Evolutionary conservation across 1,140 invertebrate species (phyloP), one percentile per base, ranked within the genome.

Genomic region (Drosophila trapezifrons): DNA sequence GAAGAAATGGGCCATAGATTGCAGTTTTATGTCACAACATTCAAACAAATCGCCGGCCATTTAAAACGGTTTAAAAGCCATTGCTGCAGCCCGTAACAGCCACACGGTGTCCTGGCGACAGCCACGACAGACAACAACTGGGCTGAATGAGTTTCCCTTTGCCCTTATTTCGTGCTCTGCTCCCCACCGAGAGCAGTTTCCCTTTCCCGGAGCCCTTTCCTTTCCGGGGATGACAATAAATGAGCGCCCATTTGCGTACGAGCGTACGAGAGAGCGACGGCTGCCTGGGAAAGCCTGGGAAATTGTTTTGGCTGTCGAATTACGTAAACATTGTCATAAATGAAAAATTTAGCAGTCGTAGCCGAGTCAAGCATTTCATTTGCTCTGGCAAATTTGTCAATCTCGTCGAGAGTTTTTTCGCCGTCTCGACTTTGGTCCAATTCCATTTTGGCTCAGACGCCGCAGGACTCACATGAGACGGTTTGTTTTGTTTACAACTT

Each of bases 301-400:
- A 86, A 78, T 83, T 87, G 84, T 89, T 89, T 80, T 80, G 84
- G 62, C 77, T 89, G 84, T 89, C 84, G 76, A 89, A 89, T 89
- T 89, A 89, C 84, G 80, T 84, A 89, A 87, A 87, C 84, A 87
- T 87, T 87, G 84, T 87, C 84, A 87, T 87, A 87, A 87, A 87
- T 87, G 84, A 87, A 89, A 87, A 80, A 87, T 87, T 89, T 72
- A 71, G 67, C 52, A 75, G 72, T 59, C 73, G 49, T 49, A 46
- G 63, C 42, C 47, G 72, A 76, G 72, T 76, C 60, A 56, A 65
- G 80, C 66, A 76, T 85, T 85, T 85, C 77, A 85, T 85, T 78
- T 78, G 73, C 69, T 71, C 38, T 67, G 62, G 73, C 76, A 89
- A 87, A 87, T 87, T 87, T 87, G 84, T 87, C 84, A 87, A 87